Base-by-base conservation (phyloP, 2,113 vertebrate species). In the Falcunculus frontatus region DNA sequence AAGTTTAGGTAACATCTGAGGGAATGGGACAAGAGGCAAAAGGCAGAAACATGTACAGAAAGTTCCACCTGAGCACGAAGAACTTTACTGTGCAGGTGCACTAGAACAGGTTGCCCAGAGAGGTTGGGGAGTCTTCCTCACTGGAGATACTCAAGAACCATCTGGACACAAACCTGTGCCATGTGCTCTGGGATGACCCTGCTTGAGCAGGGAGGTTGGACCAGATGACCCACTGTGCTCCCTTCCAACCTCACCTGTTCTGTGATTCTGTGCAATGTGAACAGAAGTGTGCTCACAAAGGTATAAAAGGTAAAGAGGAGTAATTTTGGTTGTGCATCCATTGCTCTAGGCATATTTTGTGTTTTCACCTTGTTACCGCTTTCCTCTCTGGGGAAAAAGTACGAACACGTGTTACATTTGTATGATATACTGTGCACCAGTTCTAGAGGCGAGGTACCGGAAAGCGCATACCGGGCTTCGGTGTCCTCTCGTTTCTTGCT, bases 351-450 rank as follows among this genome's bases (percentile, higher is more conserved):
- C n/a, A 1, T 22, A 3, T 20, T 55, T 27, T 33, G 11, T n/a
- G 21, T 27, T 65, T 33, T 74, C 5, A 5, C 29, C 25, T 37
- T 12, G 25, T 10, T 44, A 17, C 16, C 7, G 0, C 18, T 33
- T 67, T 50, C 20, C 41, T n/a, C 18, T 33, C 20, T 10, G 25
- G 30, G 19, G 37, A 18, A 6, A 37, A 52, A 15, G 7, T 9
- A 46, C n/a, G 21, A 30, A 19, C 5, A 3, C 7, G 0, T 1
- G 4, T 25, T 18, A 4, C 12, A 1, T 22, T 39, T 13, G 14
- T 12, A 3, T 26, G 23, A 9, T 5, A n/a, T 32, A 2, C 5
- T 10, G 11, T 7, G 29, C 50, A 32, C 16, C 25, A 15, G 16
- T 16, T 65, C 19, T 32, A 32, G 50, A 32, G n/a, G 16, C 3